Percentiles rank a stretch among this genome's conserved stretches.
Conservation (phyloP, 2,113 vertebrate species). For the Bathybates hornii region DNA sequence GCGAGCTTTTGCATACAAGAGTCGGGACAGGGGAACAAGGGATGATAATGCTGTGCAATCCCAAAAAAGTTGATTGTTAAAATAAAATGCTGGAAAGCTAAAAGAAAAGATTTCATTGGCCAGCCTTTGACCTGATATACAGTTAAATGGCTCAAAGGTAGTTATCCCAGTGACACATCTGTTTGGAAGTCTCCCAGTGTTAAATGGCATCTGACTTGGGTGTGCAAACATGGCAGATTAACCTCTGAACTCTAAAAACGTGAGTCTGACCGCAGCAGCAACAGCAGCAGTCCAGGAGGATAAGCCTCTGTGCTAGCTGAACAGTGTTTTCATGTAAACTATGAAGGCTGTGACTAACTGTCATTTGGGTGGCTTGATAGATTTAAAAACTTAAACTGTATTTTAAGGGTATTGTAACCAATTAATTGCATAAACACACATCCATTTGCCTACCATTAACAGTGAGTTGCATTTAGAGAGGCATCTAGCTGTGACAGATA, state of each 20-base stretch:
- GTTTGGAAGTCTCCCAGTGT: constrained; percentile 1
- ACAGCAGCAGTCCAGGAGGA: not conserved
- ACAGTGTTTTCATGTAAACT: not conserved
- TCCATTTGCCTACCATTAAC: not conserved
- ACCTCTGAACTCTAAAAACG: constrained; percentile 28
- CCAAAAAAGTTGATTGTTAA: not conserved
- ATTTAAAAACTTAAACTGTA: not conserved
- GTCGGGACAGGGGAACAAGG: not conserved
- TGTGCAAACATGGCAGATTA: constrained; percentile 36
- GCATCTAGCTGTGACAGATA: not conserved
- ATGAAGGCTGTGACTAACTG: not conserved
- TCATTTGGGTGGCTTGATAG: not conserved
- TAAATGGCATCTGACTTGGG: not conserved
- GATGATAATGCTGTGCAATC: not conserved
- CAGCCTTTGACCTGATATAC: not conserved
- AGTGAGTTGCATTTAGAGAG: not conserved
- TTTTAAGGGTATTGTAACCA: not conserved
- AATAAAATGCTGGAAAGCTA: not conserved
- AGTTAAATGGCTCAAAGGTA: not conserved
- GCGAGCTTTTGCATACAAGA: not conserved
- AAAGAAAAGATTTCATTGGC: not conserved
- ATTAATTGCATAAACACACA: not conserved
- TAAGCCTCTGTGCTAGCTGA: not conserved
- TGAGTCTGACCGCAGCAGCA: not conserved
- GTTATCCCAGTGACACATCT: constrained; percentile 1